phyloP scores from a whole-genome alignment of 2,888 invertebrate genomes.

The Microctonus hyperodae region DNA sequence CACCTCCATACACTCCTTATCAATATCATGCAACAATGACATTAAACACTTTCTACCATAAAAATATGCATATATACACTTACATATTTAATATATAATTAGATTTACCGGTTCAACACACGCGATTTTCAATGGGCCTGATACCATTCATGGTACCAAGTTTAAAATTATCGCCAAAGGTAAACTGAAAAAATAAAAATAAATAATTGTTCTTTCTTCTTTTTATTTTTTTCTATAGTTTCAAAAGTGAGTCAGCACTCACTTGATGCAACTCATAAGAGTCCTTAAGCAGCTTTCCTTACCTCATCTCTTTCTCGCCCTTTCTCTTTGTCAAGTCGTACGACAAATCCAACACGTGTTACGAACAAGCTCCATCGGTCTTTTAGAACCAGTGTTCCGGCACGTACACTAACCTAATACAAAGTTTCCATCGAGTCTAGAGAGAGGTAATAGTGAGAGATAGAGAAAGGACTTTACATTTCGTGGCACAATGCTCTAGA shows the following conservation, averaged over 20 bases:
- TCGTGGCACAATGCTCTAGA: slow-evolving; percentile 29
- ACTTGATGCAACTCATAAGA: neutral
- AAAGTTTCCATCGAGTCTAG: slow-evolving; percentile 33
- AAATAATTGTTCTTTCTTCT: neutral
- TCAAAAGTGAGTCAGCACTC: neutral
- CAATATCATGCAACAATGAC: neutral
- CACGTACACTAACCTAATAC: slow-evolving; percentile 44
- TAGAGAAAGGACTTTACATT: slow-evolving; percentile 23
- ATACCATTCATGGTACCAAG: neutral
- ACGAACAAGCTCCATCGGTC: slow-evolving; percentile 42
- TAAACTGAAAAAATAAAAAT: neutral
- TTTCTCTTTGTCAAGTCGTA: slow-evolving; percentile 36
- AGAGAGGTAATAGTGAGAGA: neutral
- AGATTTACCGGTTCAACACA: neutral
- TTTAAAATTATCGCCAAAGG: neutral
- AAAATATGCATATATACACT: neutral
- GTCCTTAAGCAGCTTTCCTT: slow-evolving; percentile 4
- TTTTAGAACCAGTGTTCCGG: slow-evolving; percentile 39
- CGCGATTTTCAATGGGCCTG: neutral
- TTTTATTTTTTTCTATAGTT: neutral
- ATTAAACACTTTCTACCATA: neutral
- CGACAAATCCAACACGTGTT: slow-evolving; percentile 47
- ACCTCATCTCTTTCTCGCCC: neutral
- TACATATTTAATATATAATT: neutral
- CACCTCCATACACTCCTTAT: neutral